Conservation (phyloP, 2,113 vertebrate genomes). For the Mobula birostris region DNA sequence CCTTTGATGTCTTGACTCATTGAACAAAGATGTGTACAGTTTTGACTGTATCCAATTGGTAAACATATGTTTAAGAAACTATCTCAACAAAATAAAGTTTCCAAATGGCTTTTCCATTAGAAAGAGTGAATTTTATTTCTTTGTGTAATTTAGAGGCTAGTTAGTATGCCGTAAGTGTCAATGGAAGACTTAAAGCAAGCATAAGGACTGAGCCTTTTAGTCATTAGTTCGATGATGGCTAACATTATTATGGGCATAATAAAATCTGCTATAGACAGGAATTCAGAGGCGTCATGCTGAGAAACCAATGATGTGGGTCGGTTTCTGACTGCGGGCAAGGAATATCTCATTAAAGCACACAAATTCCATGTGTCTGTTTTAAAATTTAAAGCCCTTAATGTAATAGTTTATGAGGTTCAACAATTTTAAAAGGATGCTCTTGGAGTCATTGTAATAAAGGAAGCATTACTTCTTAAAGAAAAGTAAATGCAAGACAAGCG, state of each 20-base stretch:
- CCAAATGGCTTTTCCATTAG: constrained; percentile 1
- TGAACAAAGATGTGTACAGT: neutral
- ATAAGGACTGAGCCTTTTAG: constrained; percentile 63
- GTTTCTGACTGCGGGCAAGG: constrained; percentile 73
- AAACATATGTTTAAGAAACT: neutral
- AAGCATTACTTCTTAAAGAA: constrained; percentile 77
- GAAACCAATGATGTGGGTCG: constrained; percentile 75
- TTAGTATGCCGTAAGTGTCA: constrained; percentile 72
- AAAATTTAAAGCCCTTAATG: constrained; percentile 77
- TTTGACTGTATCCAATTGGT: neutral
- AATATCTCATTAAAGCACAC: constrained; percentile 75
- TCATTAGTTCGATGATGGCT: constrained; percentile 67
- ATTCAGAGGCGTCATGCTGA: constrained; percentile 77
- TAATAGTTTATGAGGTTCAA: constrained; percentile 84
- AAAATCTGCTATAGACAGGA: constrained; percentile 69
- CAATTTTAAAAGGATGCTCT: constrained; percentile 76
- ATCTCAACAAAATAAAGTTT: constrained; percentile 11
- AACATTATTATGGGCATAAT: constrained; percentile 76
- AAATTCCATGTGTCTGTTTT: constrained; percentile 74
- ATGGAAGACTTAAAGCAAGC: constrained; percentile 62
- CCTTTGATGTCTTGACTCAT: neutral
- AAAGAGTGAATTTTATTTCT: constrained; percentile 38
- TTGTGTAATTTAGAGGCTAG: constrained; percentile 51
- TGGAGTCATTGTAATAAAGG: constrained; percentile 77
- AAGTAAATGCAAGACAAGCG: constrained; percentile 18